Evolutionary conservation across 2,113 vertebrate species (phyloP).

Genomic region (Puffinus mauretanicus): DNA sequence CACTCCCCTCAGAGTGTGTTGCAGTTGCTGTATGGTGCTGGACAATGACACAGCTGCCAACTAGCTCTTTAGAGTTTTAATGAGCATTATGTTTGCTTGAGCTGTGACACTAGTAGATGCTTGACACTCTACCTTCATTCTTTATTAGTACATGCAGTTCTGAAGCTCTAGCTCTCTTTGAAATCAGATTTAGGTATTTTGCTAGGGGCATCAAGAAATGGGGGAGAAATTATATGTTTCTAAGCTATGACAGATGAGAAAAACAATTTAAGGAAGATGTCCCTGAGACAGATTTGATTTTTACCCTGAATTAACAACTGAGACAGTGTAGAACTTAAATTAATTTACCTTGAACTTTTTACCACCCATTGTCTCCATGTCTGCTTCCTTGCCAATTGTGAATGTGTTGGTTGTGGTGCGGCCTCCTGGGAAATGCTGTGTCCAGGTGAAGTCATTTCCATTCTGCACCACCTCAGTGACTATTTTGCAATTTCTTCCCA

Average conservation of each 20-base stretch:
- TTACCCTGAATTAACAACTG: not conserved
- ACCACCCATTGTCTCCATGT: constrained; percentile 90
- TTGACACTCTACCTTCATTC: not conserved
- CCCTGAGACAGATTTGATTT: not conserved
- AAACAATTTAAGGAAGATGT: not conserved
- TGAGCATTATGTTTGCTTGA: not conserved
- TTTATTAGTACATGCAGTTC: not conserved
- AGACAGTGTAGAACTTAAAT: not conserved
- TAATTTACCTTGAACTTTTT: constrained; percentile 91
- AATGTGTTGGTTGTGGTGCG: constrained; percentile 84
- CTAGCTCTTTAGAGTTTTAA: not conserved
- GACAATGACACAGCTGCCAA: not conserved
- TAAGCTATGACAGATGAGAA: not conserved
- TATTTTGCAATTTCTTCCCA: constrained; percentile 83
- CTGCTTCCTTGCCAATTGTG: constrained; percentile 80
- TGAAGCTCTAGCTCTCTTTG: not conserved
- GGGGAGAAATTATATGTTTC: not conserved
- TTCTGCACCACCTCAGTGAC: constrained; percentile 86
- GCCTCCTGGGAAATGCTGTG: constrained; percentile 80
- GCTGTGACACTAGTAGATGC: not conserved
- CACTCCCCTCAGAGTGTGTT: not conserved
- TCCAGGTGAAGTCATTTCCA: constrained; percentile 85
- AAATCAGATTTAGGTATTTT: not conserved
- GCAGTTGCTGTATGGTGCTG: not conserved
- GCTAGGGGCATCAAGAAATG: not conserved